phyloP scores from a whole-genome alignment of 2,797 vertebrate species.

The Poecile montanus region DNA sequence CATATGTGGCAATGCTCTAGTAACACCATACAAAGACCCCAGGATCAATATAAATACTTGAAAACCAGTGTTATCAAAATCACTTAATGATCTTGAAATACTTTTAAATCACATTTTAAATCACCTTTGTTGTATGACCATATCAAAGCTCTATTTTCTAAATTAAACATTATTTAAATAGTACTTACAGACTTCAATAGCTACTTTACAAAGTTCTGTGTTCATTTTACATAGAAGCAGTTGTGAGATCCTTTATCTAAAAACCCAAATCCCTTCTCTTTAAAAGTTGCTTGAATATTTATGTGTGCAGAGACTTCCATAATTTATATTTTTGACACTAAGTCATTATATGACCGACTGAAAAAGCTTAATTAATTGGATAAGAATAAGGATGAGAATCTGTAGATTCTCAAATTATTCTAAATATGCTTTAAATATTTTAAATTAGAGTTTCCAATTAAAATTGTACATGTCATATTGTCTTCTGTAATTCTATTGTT shows the following conservation, averaged over 20 bases:
- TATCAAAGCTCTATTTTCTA: constrained; percentile 6
- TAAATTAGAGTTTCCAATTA: constrained; percentile 75
- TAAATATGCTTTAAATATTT: constrained; percentile 77
- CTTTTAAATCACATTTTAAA: not conserved
- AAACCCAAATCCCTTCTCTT: constrained; percentile 58
- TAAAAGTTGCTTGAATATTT: constrained; percentile 66
- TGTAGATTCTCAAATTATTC: constrained; percentile 73
- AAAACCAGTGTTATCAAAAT: not conserved
- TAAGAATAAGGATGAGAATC: constrained; percentile 34
- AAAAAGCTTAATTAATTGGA: constrained; percentile 72
- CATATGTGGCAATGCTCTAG: not conserved
- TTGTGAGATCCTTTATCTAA: constrained; percentile 17
- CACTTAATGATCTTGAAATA: not conserved
- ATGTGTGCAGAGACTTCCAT: constrained; percentile 47
- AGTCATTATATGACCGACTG: constrained; percentile 61
- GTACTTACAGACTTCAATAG: not conserved
- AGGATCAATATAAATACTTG: not conserved
- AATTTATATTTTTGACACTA: constrained; percentile 70
- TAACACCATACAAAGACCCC: not conserved
- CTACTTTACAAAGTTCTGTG: not conserved
- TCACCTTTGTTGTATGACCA: not conserved
- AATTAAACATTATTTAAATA: not conserved
- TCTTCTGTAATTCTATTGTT: constrained; percentile 70
- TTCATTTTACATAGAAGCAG: constrained; percentile 48
- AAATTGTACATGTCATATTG: constrained; percentile 76